phyloP scores from a whole-genome alignment of 2,113 vertebrate genomes.

The Takifugu flavidus region DNA sequence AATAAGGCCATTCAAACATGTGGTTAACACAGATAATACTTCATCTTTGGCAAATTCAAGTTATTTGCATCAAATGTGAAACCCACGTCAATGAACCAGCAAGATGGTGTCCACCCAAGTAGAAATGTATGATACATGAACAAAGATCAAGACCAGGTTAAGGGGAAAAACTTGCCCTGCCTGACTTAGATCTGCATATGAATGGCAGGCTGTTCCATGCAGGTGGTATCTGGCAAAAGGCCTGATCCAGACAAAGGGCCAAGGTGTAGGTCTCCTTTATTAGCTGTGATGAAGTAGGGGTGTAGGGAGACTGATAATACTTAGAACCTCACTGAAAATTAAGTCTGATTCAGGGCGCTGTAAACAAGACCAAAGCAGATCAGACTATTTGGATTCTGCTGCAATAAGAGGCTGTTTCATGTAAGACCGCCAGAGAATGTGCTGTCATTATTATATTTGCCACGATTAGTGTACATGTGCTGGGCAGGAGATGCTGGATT shows the following conservation, averaged over 20 bases:
- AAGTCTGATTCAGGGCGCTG: constrained; percentile 34
- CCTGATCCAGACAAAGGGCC: constrained; percentile 71
- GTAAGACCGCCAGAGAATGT: constrained; percentile 40
- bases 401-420: constrained; percentile 26
- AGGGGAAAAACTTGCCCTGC: constrained; percentile 29
- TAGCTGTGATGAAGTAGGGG: constrained; percentile 63
- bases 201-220: constrained; percentile 65
- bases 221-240: constrained; percentile 70
- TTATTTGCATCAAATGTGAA: neutral
- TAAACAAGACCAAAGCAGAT: constrained; percentile 29
- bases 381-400: constrained; percentile 3
- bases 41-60: neutral
- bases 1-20: too few relatives aligned
- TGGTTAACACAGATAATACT: too few relatives aligned
- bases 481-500: constrained; percentile 82
- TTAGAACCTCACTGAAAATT: constrained; percentile 29
- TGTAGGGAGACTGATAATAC: constrained; percentile 68
- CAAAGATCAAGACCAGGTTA: too few relatives aligned
- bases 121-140: constrained; percentile 28
- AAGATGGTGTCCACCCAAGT: constrained; percentile 15
- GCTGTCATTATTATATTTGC: constrained; percentile 56
- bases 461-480: constrained; percentile 81
- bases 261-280: constrained; percentile 64
- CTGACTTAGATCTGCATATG: constrained; percentile 64
- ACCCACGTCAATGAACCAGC: neutral